Evolutionary conservation across 2,113 vertebrate genomes (phyloP).

Genomic region (Bostrychus sinensis): DNA sequence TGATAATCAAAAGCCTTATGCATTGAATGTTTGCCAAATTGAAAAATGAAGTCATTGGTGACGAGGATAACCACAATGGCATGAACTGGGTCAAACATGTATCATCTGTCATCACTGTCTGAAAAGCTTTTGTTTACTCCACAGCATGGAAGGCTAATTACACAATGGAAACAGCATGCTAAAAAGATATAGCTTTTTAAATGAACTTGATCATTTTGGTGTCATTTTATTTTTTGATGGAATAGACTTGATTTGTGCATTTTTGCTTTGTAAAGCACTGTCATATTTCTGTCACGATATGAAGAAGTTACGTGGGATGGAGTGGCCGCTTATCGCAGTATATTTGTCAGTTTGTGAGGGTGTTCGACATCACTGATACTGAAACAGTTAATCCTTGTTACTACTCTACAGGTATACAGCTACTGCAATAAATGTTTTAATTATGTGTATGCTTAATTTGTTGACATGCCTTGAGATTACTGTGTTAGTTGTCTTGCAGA

Average conservation of each 20-base stretch:
- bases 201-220: slow-evolving; percentile 83
- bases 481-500: slow-evolving; percentile 27
- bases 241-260: slow-evolving; percentile 85
- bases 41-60: slow-evolving; percentile 44
- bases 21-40: slow-evolving; percentile 89
- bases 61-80: slow-evolving; percentile 73
- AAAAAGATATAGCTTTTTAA: slow-evolving; percentile 85
- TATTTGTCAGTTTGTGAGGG: slow-evolving; percentile 94
- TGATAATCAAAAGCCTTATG: slow-evolving; percentile 87
- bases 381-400: slow-evolving; percentile 99
- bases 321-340: slow-evolving; percentile 96
- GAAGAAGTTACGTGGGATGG: slow-evolving; percentile 83
- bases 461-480: slow-evolving; percentile 27
- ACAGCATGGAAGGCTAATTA: slow-evolving; percentile 94
- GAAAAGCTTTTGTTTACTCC: slow-evolving; percentile 73
- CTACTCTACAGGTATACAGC: slow-evolving; percentile 97
- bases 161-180: slow-evolving; percentile 92
- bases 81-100: slow-evolving; percentile 78
- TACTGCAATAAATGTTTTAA: slow-evolving; percentile 99
- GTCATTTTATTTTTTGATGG: slow-evolving; percentile 79
- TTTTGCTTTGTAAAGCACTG: slow-evolving; percentile 91
- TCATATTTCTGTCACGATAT: slow-evolving; percentile 89
- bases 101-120: slow-evolving; percentile 58
- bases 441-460: slow-evolving; percentile 80
- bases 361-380: slow-evolving; percentile 98